Percentiles rank a stretch among this genome's conserved stretches.
phyloP scores from a whole-genome alignment of 2,797 vertebrate species.

The Gymnothorax javanicus region DNA sequence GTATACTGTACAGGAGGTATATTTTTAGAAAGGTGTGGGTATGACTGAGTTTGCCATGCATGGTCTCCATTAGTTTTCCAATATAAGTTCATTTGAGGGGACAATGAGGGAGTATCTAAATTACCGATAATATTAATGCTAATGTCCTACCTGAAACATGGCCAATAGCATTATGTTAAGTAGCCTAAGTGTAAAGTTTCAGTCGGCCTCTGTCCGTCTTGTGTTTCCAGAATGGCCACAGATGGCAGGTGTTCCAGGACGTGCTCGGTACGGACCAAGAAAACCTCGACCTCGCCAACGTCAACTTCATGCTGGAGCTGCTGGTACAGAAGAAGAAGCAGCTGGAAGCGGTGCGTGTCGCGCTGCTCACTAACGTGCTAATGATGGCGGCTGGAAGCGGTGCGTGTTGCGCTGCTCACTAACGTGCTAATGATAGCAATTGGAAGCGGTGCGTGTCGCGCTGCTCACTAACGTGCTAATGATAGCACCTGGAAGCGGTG shows the following conservation, averaged over 20 bases:
- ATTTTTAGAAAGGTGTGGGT: neutral
- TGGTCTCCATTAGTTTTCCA: neutral
- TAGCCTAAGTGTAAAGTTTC: neutral
- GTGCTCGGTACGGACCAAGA: constrained; percentile 93
- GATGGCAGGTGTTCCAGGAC: constrained; percentile 96
- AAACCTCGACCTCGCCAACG: constrained; percentile 94
- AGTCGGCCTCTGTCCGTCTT: constrained; percentile 17
- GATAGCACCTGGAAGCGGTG: constrained; percentile 2
- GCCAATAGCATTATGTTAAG: no score
- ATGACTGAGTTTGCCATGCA: neutral
- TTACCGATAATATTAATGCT: neutral
- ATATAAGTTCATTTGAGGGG: neutral
- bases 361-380: neutral
- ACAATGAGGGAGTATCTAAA: neutral
- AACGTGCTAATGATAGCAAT: neutral
- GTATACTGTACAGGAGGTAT: neutral
- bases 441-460: neutral
- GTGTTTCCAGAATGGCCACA: constrained; percentile 84
- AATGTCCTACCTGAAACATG: neutral
- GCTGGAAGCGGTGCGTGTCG: constrained; percentile 87
- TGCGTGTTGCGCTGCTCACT: neutral
- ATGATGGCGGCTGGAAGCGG: no score
- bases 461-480: neutral
- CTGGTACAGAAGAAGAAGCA: constrained; percentile 98
- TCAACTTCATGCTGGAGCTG: constrained; percentile 95